Conservation (phyloP, 2,888 invertebrate species). For the Campoplex capitator region DNA sequence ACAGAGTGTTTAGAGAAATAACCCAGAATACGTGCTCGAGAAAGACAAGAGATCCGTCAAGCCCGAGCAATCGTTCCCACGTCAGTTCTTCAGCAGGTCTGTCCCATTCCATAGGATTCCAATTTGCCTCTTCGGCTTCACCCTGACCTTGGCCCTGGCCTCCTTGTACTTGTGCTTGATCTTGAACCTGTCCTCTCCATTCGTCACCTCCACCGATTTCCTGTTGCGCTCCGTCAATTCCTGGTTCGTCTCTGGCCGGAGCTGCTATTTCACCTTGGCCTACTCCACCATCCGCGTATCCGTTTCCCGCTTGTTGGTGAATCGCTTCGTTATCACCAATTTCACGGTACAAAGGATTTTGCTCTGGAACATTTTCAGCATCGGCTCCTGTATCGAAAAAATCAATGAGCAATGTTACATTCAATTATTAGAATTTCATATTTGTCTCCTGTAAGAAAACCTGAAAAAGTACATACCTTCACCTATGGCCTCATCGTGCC, state of each 20-base stretch:
- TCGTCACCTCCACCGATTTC: slow-evolving; percentile 73
- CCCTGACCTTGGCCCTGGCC: slow-evolving; percentile 88
- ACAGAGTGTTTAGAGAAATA: slow-evolving; percentile 97
- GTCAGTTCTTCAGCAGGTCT: slow-evolving; percentile 98
- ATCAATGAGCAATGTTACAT: not conserved
- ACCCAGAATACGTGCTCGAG: slow-evolving; percentile 99
- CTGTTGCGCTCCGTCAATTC: slow-evolving; percentile 71
- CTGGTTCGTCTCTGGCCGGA: slow-evolving; percentile 76
- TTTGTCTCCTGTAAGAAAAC: not conserved
- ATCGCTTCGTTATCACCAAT: slow-evolving; percentile 66
- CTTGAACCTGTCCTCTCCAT: slow-evolving; percentile 79
- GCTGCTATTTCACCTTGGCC: slow-evolving; percentile 69
- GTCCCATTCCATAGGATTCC: slow-evolving; percentile 99
- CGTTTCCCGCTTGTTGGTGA: slow-evolving; percentile 85
- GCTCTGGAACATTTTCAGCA: slow-evolving; percentile 50
- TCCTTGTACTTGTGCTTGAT: slow-evolving; percentile 87
- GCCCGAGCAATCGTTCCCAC: slow-evolving; percentile 97
- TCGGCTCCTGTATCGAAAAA: slow-evolving; percentile 29
- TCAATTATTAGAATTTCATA: not conserved
- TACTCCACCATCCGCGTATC: slow-evolving; percentile 81
- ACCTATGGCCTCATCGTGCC: slow-evolving; percentile 78
- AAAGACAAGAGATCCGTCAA: slow-evolving; percentile 98
- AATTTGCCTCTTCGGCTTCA: slow-evolving; percentile 92
- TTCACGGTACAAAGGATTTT: slow-evolving; percentile 68
- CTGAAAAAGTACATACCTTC: slow-evolving; percentile 69